These are phyloP conservation scores for Marronus borbonicus DNA, from an alignment of 2,888 invertebrate genomes.

Conservation along the genomic window DNA sequence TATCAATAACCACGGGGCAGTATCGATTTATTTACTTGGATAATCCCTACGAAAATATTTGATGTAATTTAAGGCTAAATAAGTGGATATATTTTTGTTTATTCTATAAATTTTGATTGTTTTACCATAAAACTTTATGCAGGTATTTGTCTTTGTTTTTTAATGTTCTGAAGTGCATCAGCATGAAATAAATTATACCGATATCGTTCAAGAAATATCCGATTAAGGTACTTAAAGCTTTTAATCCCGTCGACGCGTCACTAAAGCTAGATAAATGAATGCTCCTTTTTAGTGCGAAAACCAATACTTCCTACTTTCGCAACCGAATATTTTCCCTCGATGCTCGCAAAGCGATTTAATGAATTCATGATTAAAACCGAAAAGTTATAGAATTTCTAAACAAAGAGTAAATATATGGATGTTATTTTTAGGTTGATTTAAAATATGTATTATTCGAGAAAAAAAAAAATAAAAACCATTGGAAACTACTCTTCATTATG, in stretches of 20 bases:
- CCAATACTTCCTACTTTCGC: slow-evolving; percentile 25
- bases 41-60: no score
- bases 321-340: not conserved
- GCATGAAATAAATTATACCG: not conserved
- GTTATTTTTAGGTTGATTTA: not conserved
- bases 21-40: no score
- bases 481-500: not conserved
- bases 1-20: no score
- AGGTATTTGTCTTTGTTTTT: no score
- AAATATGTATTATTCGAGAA: not conserved
- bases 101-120: no score
- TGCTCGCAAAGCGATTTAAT: no score
- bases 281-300: slow-evolving; percentile 21
- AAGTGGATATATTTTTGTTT: no score
- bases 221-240: slow-evolving; percentile 27
- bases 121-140: no score
- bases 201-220: not conserved
- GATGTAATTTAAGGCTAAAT: no score
- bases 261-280: slow-evolving; percentile 32
- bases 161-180: no score
- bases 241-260: slow-evolving; percentile 13
- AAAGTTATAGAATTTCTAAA: not conserved
- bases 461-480: not conserved
- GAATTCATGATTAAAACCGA: not conserved
- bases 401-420: not conserved